Evolutionary conservation across 2,888 invertebrate species (phyloP).

Genomic region (Drosophila borborema): DNA sequence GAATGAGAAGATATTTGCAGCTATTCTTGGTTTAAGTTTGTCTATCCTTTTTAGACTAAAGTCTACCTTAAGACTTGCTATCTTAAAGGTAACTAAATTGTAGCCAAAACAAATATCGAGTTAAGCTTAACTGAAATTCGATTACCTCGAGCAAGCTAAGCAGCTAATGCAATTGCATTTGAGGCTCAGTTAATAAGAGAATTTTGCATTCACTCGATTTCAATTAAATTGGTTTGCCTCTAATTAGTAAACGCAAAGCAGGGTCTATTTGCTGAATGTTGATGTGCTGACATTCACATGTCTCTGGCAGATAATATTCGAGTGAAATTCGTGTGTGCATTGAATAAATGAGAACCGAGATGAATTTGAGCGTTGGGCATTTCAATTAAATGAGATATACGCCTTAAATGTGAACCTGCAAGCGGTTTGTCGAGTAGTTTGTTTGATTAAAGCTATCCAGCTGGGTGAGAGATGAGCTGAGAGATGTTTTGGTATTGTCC

Average conservation of each 20-base stretch:
- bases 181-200: neutral
- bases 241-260: constrained; percentile 1
- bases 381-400: constrained; percentile 2
- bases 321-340: neutral
- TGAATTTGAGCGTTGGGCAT: neutral
- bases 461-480: neutral
- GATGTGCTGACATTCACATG: neutral
- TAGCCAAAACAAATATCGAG: too few species aligned
- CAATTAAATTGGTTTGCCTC: constrained; percentile 5
- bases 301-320: neutral
- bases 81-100: neutral
- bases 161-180: constrained; percentile 1
- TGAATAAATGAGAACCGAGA: neutral
- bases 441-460: neutral
- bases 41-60: too few species aligned
- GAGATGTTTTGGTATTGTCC: constrained; percentile 1
- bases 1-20: too few species aligned
- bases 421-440: constrained; percentile 1
- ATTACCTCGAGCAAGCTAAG: neutral
- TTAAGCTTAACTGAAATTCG: neutral
- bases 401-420: neutral
- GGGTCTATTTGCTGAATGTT: neutral
- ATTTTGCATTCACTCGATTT: neutral
- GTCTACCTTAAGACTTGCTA: neutral
- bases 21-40: too few species aligned